Percentiles rank a stretch among this genome's conserved stretches.
These are phyloP conservation scores for Eupithecia tripunctaria DNA, from an alignment of 2,888 invertebrate species.

Conservation along the genomic window DNA sequence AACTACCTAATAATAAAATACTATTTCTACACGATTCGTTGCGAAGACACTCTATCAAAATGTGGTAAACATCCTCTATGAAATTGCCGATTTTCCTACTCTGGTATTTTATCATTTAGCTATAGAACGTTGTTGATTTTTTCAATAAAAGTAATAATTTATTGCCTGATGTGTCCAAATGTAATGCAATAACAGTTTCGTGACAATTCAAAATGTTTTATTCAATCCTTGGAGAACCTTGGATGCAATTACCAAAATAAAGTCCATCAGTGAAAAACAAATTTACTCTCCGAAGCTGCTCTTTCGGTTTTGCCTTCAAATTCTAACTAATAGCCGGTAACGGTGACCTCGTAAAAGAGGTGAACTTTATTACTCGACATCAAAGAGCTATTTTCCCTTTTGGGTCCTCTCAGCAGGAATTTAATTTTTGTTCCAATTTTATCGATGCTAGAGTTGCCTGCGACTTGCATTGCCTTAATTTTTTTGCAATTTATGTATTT, in stretches of 20 bases:
- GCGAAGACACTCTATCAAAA: too few species aligned
- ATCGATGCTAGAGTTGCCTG: slow-evolving; percentile 42
- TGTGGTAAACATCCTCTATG: too few species aligned
- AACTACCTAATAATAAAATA: too few species aligned
- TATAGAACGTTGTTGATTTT: too few species aligned
- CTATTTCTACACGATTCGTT: too few species aligned
- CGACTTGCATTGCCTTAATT: neutral
- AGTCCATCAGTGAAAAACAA: slow-evolving; percentile 9
- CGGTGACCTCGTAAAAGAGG: slow-evolving; percentile 55
- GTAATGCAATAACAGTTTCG: too few species aligned
- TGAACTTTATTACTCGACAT: slow-evolving; percentile 66
- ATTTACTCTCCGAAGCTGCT: neutral
- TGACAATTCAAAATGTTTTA: too few species aligned
- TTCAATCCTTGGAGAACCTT: too few species aligned
- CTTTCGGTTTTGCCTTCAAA: slow-evolving; percentile 25
- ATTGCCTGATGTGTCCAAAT: too few species aligned
- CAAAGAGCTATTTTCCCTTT: slow-evolving; percentile 65
- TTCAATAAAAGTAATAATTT: too few species aligned
- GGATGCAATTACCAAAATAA: neutral
- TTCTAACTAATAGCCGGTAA: slow-evolving; percentile 51
- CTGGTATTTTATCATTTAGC: too few species aligned
- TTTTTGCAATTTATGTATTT: neutral
- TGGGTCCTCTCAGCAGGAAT: slow-evolving; percentile 57
- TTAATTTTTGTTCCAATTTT: slow-evolving; percentile 75
- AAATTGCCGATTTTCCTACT: too few species aligned